Percentiles rank a stretch among this genome's conserved stretches.
phyloP scores from a whole-genome alignment of 2,888 invertebrate species.

The Leucophenga montana region DNA sequence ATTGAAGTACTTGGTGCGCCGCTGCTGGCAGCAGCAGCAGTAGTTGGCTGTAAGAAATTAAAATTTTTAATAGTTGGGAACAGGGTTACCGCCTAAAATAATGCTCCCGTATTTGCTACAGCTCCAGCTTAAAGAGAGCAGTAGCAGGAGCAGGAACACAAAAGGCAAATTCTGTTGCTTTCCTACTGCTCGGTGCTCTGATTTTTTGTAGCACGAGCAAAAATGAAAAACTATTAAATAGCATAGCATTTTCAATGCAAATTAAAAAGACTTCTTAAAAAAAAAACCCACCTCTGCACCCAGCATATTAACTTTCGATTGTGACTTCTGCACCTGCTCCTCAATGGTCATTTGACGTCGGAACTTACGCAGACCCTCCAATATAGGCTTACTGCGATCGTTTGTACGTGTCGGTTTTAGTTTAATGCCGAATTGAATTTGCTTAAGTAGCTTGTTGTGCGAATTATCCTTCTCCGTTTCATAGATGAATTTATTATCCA shows the following conservation, averaged over 20 bases:
- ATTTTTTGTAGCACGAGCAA: too few relatives aligned
- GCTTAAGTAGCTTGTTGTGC: constrained; percentile 85
- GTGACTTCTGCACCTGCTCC: constrained; percentile 89
- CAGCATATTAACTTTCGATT: constrained; percentile 77
- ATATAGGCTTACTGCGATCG: constrained; percentile 88
- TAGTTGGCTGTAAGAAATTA: constrained; percentile 37
- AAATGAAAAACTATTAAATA: too few relatives aligned
- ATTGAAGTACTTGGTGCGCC: constrained; percentile 38
- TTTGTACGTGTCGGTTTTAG: constrained; percentile 86
- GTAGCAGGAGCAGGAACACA: too few relatives aligned
- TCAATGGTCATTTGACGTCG: constrained; percentile 92
- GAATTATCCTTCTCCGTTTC: constrained; percentile 88
- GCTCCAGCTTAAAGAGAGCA: too few relatives aligned
- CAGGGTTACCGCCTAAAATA: too few relatives aligned
- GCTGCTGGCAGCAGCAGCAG: constrained; percentile 24
- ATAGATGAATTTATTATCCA: constrained; percentile 87
- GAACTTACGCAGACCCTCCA: constrained; percentile 89
- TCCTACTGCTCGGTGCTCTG: too few relatives aligned
- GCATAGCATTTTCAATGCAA: too few relatives aligned
- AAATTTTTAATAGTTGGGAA: not conserved
- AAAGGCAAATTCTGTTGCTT: too few relatives aligned
- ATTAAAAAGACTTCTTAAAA: too few relatives aligned
- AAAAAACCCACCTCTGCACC: constrained; percentile 57
- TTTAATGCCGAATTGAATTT: constrained; percentile 85
- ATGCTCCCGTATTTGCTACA: too few relatives aligned